Base-by-base conservation (phyloP, 2,888 invertebrate genomes). In the Drosophila recens region DNA sequence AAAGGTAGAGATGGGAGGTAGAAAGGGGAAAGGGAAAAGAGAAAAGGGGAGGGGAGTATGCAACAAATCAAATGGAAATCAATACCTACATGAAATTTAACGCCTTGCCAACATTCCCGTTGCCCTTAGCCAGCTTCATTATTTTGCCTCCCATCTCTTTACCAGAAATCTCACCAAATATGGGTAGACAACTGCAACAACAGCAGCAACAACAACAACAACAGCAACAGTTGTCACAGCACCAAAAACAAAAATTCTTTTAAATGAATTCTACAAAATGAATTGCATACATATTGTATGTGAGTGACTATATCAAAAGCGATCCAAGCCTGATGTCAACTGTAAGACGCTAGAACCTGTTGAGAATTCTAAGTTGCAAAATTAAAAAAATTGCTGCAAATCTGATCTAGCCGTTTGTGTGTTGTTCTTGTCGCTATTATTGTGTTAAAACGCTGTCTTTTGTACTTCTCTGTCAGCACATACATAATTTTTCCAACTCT, bases 1-100 rank as follows among this genome's bases (percentile, higher is more conserved):
- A 27, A 4, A 38, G 38, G 27, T 27, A 23, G 17, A 17, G 17
- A 11, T 13, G 15, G 0, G 5, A 0, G 30, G 9, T 0, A 13
- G 4, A 38, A n/a, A n/a, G 34, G 27, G 33, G 17, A n/a, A 27
- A 27, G 34, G 27, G 33, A n/a, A 38, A n/a, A n/a, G n/a, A n/a
- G n/a, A n/a, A n/a, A 8, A 11, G 34, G 20, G 27, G 17, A 2
- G 17, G n/a, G 52, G 11, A 9, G 27, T 5, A 11, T n/a, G 20
- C 75, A 57, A 82, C 80, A 85, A 82, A 85, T 87, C 85, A 82
- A 84, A 84, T 85, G 85, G 85, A 86, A 87, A 86, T 86, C 86
- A 86, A 86, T 85, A 85, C 87, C 87, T 76, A 83, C 85, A 83
- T 75, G 80, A 81, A 80, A 82, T 73, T 83, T 80, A 78, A 85